Conservation (phyloP, 2,888 invertebrate species). For the Apamea anceps region DNA sequence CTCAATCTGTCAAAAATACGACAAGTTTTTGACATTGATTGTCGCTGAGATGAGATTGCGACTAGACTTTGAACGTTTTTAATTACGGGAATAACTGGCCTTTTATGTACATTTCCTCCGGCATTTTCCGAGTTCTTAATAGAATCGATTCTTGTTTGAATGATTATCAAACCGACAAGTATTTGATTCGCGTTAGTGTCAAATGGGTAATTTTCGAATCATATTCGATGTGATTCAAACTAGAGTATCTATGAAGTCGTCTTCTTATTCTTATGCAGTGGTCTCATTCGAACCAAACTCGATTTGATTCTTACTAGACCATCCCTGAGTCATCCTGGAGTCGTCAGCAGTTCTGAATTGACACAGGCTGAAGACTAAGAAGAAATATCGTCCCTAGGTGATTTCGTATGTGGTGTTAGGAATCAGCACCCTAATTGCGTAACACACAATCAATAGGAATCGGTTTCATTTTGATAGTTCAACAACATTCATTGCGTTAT, state of each 20-base stretch:
- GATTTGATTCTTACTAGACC: background rate
- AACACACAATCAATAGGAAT: too few relatives aligned
- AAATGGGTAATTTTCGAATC: background rate
- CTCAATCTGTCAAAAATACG: too few relatives aligned
- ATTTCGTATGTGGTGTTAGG: background rate
- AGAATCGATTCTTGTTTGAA: slow-evolving; percentile 2
- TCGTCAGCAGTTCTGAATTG: background rate
- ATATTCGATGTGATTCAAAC: background rate
- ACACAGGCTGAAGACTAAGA: background rate
- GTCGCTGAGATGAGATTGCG: too few relatives aligned
- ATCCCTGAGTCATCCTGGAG: background rate
- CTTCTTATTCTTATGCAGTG: background rate
- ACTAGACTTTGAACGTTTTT: too few relatives aligned
- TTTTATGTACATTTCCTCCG: background rate
- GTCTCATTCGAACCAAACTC: background rate
- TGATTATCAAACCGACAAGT: background rate
- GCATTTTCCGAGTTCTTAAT: background rate
- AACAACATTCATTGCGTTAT: too few relatives aligned
- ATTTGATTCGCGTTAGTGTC: background rate
- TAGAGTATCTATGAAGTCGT: too few relatives aligned
- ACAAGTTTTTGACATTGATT: too few relatives aligned
- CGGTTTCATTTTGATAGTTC: too few relatives aligned
- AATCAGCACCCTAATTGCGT: too few relatives aligned
- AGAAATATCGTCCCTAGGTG: background rate
- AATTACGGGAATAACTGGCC: too few relatives aligned